Base-by-base conservation (phyloP, 2,888 invertebrate genomes). In the Silvanus unidentatus region DNA sequence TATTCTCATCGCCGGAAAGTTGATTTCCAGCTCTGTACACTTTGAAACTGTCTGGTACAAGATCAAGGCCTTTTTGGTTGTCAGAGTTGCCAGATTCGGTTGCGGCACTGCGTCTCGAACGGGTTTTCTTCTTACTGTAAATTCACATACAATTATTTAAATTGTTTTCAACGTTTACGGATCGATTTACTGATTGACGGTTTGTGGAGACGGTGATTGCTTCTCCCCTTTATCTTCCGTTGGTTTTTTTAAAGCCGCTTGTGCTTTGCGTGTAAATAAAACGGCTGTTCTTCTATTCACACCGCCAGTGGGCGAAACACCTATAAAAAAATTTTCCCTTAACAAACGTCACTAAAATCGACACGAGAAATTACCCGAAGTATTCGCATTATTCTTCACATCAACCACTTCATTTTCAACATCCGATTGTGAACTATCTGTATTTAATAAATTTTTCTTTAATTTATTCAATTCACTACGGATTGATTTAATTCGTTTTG, bases 211-310 rank as follows among this genome's bases (percentile, higher is more conserved):
- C 37, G 72, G 65, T 2, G 65, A 53, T 54, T 69, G 57, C 66
- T 67, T 53, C 67, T 75, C 57, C 72, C 49, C 50, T 68, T 69
- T 55, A 66, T 76, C 59, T 72, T 59, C 59, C 69, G 62, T 74
- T 69, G 56, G 55, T 41, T 52, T 74, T 73, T 59, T 58, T 27
- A 56, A 45, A 11, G 66, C 65, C 1, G 80, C 79, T 61, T 80
- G 80, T 1, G 82, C 82, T 69, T 88, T 88, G 39, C 85, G 77
- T 8, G 86, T 85, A 58, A 88, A 84, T 22, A 88, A 70, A 16
- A 88, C 87, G n/a, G 88, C 84, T 14, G 85, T 88, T 60, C 88
- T 66, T 16, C 84, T 73, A 64, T 84, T 84, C 5, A 84, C 82
- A 2, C 82, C 81, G 8, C 82, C 79, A 2, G 75, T 71, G 0